These are phyloP conservation scores for Eurytoma adleriae DNA, from an alignment of 2,888 invertebrate species.

Conservation along the genomic window DNA sequence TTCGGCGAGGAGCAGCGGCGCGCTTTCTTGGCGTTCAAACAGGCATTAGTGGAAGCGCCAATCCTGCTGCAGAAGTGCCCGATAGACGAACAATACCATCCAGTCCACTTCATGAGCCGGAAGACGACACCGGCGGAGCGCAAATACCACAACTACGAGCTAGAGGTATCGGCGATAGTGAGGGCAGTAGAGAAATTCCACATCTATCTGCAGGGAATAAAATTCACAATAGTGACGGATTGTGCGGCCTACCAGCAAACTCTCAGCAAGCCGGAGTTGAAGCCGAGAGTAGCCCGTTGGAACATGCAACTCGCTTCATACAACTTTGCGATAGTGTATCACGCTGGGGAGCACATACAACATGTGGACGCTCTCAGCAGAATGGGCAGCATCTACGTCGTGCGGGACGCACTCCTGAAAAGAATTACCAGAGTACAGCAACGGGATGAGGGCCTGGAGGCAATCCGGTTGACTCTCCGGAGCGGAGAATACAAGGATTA, in stretches of 20 bases:
- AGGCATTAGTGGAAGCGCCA: background rate
- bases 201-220: slow-evolving; percentile 64
- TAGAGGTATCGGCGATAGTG: slow-evolving; percentile 42
- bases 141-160: slow-evolving; percentile 7
- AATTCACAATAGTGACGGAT: slow-evolving; percentile 64
- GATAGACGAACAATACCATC: background rate
- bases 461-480: background rate
- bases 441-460: background rate
- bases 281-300: slow-evolving; percentile 54
- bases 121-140: background rate
- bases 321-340: background rate
- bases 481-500: background rate
- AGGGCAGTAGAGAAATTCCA: slow-evolving; percentile 65
- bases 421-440: background rate
- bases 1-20: background rate
- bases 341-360: background rate
- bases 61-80: background rate
- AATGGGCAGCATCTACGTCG: background rate
- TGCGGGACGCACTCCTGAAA: background rate
- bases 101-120: slow-evolving; percentile 6
- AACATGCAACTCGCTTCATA: background rate
- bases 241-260: slow-evolving; percentile 59
- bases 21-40: slow-evolving; percentile 4
- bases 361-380: slow-evolving; percentile 16
- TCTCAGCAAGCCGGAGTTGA: slow-evolving; percentile 55